phyloP scores from a whole-genome alignment of 2,888 invertebrate genomes.

The Lepetodrilus schrolli region DNA sequence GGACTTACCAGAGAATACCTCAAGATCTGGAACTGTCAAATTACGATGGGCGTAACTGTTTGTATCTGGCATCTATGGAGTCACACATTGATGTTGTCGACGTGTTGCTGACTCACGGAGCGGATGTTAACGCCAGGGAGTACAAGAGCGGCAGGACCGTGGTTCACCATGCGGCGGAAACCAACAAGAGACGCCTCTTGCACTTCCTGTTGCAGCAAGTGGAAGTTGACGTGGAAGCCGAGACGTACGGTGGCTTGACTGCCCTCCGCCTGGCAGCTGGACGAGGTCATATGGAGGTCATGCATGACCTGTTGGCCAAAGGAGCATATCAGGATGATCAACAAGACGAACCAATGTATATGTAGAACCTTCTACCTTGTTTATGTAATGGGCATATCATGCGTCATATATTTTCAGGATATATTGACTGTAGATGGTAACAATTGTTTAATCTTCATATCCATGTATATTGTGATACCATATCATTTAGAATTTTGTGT shows the following conservation, averaged over 20 bases:
- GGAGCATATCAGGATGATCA: no score
- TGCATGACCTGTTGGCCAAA: conserved; percentile 27
- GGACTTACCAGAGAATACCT: conserved; percentile 76
- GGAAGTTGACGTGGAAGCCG: conserved; percentile 46
- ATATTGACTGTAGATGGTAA: no score
- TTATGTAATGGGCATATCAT: no score
- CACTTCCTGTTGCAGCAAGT: conserved; percentile 44
- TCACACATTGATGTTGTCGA: conserved; percentile 8
- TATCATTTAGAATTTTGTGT: no score
- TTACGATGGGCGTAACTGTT: conserved; percentile 17
- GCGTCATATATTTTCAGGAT: no score
- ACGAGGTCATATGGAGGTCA: conserved; percentile 43
- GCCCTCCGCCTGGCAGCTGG: conserved; percentile 56
- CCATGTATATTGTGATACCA: no score
- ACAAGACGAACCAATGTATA: no score
- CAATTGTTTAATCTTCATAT: no score
- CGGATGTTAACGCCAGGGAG: conserved; percentile 44
- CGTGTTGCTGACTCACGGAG: conserved; percentile 1
- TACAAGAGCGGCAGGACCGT: conserved; percentile 60
- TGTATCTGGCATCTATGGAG: conserved; percentile 7
- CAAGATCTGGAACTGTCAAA: conserved; percentile 63
- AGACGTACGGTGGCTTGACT: conserved; percentile 55
- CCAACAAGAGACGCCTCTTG: conserved; percentile 46
- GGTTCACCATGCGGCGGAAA: conserved; percentile 61
- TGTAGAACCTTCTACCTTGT: no score